A percentile compares a stretch with the other conserved stretches of the same genome.
These are phyloP conservation scores for Drosophila algonquin DNA, from an alignment of 2,888 invertebrate genomes.

Conservation along the genomic window DNA sequence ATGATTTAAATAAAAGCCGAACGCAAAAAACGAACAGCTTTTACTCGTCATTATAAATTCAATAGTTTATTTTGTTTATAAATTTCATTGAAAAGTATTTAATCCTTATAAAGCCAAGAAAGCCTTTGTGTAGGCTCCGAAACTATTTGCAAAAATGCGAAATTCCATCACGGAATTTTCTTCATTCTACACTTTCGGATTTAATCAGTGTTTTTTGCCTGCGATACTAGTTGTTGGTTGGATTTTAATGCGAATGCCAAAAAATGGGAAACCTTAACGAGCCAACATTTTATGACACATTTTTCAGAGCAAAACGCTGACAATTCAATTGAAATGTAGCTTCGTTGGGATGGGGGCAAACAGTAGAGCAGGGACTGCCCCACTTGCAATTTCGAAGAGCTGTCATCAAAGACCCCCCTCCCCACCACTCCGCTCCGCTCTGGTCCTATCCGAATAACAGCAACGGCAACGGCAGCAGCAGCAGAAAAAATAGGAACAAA, in stretches of 20 bases:
- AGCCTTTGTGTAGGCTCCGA: too few relatives aligned
- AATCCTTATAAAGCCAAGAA: too few relatives aligned
- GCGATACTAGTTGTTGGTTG: too few relatives aligned
- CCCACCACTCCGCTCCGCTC: background rate
- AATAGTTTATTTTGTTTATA: too few relatives aligned
- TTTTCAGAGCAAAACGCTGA: conserved; percentile 59
- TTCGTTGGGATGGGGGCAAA: conserved; percentile 14
- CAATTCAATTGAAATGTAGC: conserved; percentile 64
- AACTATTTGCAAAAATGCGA: too few relatives aligned
- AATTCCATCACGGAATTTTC: too few relatives aligned
- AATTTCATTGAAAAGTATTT: too few relatives aligned
- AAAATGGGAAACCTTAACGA: conserved; percentile 22
- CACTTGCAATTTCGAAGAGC: conserved; percentile 49
- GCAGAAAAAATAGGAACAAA: conserved; percentile 29
- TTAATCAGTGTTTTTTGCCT: too few relatives aligned
- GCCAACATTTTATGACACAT: conserved; percentile 48
- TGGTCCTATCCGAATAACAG: background rate
- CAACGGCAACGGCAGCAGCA: conserved; percentile 2
- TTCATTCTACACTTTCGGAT: too few relatives aligned
- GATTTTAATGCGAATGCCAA: background rate
- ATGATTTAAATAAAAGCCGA: background rate
- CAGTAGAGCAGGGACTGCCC: conserved; percentile 8
- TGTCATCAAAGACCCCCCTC: conserved; percentile 51
- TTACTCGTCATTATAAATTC: too few relatives aligned
- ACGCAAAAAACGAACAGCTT: too few relatives aligned